Evolutionary conservation across 35 echinoderm and acorn worm species (phyloP).

Genomic region (Stichopus chloronotus): DNA sequence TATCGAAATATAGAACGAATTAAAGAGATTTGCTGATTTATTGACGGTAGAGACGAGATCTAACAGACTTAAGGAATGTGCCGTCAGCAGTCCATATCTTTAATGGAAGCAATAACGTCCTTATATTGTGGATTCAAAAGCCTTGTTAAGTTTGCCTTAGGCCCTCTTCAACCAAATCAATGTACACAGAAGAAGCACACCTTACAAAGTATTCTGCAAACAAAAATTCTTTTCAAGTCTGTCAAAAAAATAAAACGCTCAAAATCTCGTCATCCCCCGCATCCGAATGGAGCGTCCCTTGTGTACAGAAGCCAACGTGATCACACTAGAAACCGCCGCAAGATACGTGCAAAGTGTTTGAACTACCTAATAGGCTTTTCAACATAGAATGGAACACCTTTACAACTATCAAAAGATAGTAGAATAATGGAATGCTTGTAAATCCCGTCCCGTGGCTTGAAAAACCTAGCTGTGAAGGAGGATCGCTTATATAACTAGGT

Average conservation of each 20-base stretch:
- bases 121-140: conserved; percentile 26
- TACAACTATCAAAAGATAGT: conserved; percentile 48
- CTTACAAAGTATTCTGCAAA: conserved; percentile 49
- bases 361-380: conserved; percentile 51
- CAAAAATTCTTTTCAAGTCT: conserved; percentile 46
- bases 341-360: conserved; percentile 55
- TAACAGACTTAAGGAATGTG: conserved; percentile 1
- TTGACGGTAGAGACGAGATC: not conserved
- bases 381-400: conserved; percentile 49
- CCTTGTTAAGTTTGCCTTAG: conserved; percentile 40
- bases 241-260: conserved; percentile 35
- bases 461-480: conserved; percentile 34
- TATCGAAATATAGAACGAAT: conserved; percentile 46
- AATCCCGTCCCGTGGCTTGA: conserved; percentile 36
- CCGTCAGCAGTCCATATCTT: not conserved
- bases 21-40: conserved; percentile 23
- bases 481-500: conserved; percentile 12
- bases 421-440: conserved; percentile 50
- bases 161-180: conserved; percentile 25
- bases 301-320: conserved; percentile 52
- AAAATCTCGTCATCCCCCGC: conserved; percentile 7
- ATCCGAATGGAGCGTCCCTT: conserved; percentile 41
- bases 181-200: conserved; percentile 49
- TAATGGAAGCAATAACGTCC: conserved; percentile 21
- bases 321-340: conserved; percentile 52